These are phyloP conservation scores for Garrulus glandarius DNA, from an alignment of 2,797 vertebrate genomes.

Conservation along the genomic window DNA sequence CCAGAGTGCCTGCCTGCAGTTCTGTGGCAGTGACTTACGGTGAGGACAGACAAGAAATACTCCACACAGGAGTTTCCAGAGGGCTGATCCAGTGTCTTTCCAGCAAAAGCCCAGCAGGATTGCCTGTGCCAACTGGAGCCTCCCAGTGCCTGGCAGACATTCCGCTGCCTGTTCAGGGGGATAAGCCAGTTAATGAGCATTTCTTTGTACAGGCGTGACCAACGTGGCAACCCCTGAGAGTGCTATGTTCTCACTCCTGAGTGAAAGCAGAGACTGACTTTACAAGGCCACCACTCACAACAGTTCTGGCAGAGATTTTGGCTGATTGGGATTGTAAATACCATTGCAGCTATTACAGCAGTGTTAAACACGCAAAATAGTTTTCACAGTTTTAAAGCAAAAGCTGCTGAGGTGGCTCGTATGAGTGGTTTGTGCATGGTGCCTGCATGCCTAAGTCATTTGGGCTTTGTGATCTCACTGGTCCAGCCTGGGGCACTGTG, in stretches of 20 bases:
- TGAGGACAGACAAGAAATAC: neutral
- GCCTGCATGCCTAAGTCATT: neutral
- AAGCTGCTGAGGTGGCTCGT: neutral
- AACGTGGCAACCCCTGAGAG: neutral
- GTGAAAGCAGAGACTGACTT: neutral
- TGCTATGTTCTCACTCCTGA: neutral
- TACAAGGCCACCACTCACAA: neutral
- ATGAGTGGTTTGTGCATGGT: neutral
- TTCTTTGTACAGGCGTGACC: neutral
- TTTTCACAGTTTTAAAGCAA: neutral
- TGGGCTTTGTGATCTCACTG: neutral
- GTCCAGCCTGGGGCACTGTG: neutral
- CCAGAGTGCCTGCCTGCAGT: neutral
- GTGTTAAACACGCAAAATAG: neutral
- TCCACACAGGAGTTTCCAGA: neutral
- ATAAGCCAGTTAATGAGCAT: neutral
- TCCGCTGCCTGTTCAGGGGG: neutral
- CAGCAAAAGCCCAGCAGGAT: neutral
- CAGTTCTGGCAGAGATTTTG: neutral
- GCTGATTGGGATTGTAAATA: neutral
- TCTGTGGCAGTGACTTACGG: neutral
- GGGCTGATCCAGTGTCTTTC: neutral
- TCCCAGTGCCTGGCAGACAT: neutral
- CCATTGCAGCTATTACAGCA: neutral
- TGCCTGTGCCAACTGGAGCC: neutral